Evolutionary conservation across 2,113 vertebrate genomes (phyloP).

Genomic region (Montifringilla adamsi): DNA sequence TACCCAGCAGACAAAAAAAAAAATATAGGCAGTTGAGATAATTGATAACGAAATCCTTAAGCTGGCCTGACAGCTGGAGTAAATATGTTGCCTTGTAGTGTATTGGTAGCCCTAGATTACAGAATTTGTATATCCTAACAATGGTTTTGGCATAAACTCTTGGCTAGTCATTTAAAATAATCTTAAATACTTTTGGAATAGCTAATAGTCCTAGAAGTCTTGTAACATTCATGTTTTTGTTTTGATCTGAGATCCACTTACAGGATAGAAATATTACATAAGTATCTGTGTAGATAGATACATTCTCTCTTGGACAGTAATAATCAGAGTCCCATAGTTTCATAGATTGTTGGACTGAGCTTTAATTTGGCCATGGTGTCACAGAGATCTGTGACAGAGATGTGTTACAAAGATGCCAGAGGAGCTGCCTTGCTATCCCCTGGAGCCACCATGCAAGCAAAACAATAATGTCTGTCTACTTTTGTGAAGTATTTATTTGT

Average conservation of each 20-base stretch:
- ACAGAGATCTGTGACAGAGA: not conserved
- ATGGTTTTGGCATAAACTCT: not conserved
- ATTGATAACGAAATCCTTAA: not conserved
- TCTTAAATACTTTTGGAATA: not conserved
- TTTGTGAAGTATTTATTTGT: not conserved
- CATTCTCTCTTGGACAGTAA: not conserved
- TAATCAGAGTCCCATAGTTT: not conserved
- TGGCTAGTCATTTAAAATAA: not conserved
- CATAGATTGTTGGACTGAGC: not conserved
- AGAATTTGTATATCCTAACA: not conserved
- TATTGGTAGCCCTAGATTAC: not conserved
- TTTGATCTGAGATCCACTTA: not conserved
- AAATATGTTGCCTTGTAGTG: not conserved
- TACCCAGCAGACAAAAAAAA: not conserved
- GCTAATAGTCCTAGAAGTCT: not conserved
- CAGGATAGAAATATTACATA: not conserved
- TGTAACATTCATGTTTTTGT: not conserved
- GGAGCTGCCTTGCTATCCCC: not conserved
- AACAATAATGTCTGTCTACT: not conserved
- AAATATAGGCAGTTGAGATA: not conserved
- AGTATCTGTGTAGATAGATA: not conserved
- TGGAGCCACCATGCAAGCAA: not conserved
- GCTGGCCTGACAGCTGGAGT: not conserved
- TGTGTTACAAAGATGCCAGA: not conserved
- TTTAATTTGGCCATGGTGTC: not conserved